These are phyloP conservation scores for Tauraco erythrolophus DNA, from an alignment of 2,113 vertebrate species.

Conservation along the genomic window DNA sequence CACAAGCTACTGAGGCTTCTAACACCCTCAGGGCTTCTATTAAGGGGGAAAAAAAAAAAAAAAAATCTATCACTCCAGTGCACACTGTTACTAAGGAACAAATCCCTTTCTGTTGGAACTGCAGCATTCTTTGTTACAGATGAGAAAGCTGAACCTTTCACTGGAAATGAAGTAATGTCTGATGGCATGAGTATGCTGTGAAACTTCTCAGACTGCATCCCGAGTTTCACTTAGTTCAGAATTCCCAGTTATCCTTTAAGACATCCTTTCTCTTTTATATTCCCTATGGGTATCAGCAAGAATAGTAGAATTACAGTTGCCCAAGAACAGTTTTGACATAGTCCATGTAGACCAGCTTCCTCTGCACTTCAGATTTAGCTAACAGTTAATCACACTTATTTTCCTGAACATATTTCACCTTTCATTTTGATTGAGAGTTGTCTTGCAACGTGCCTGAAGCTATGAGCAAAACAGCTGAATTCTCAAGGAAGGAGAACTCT, in stretches of 20 bases:
- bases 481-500: not conserved
- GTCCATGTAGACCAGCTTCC: not conserved
- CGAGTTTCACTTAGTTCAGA: not conserved
- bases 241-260: not conserved
- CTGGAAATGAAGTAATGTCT: constrained; percentile 56
- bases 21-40: not conserved
- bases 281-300: not conserved
- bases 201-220: not conserved
- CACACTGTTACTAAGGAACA: constrained; percentile 25
- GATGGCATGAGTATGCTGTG: not conserved
- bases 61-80: not conserved
- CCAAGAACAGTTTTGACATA: not conserved
- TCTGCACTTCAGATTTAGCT: not conserved
- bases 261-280: not conserved
- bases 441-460: not conserved
- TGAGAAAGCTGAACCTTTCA: constrained; percentile 26
- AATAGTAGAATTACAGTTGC: not conserved
- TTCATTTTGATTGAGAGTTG: not conserved
- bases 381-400: not conserved
- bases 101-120: constrained; percentile 29
- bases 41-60: not conserved
- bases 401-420: not conserved
- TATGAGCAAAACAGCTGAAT: not conserved
- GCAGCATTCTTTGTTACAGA: not conserved
- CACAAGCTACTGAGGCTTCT: not conserved